Percentiles rank a stretch among this genome's conserved stretches.
phyloP scores from a whole-genome alignment of 2,113 vertebrate genomes.

The Pantherophis guttatus region DNA sequence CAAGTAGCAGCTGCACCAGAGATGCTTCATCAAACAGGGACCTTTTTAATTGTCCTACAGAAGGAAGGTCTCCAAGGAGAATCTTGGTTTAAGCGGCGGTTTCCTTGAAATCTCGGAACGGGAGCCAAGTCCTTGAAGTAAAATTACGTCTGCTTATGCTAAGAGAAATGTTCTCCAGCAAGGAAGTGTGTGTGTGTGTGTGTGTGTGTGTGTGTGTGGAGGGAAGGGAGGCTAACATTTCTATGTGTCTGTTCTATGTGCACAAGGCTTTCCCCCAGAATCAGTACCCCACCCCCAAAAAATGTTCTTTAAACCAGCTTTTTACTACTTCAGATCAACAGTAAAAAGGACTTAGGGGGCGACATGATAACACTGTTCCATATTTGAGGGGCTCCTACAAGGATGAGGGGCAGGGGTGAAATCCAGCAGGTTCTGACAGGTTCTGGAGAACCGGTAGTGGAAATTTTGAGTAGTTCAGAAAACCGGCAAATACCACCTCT shows the following conservation, averaged over 20 bases:
- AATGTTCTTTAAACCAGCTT: background rate
- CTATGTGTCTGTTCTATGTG: background rate
- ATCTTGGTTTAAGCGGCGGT: constrained; percentile 42
- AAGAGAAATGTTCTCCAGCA: background rate
- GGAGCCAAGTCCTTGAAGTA: constrained; percentile 30
- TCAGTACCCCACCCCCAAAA: background rate
- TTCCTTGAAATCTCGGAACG: constrained; percentile 10
- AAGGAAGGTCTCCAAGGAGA: constrained; percentile 47
- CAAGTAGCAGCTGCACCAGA: constrained; percentile 34
- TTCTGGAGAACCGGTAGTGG: no score
- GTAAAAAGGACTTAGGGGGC: no score
- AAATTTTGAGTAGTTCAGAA: no score
- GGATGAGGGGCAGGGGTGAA: no score
- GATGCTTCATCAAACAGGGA: constrained; percentile 18
- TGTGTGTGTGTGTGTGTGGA: no score
- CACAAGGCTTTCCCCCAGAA: background rate
- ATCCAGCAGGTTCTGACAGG: no score
- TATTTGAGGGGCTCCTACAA: no score
- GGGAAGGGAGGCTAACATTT: background rate
- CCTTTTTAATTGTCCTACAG: constrained; percentile 58
- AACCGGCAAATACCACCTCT: no score
- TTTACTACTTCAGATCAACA: background rate
- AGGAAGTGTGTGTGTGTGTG: no score
- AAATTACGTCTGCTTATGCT: background rate
- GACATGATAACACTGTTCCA: no score